Base-by-base conservation (phyloP, 1,140 invertebrate genomes). In the Metopolophium dirhodum region DNA sequence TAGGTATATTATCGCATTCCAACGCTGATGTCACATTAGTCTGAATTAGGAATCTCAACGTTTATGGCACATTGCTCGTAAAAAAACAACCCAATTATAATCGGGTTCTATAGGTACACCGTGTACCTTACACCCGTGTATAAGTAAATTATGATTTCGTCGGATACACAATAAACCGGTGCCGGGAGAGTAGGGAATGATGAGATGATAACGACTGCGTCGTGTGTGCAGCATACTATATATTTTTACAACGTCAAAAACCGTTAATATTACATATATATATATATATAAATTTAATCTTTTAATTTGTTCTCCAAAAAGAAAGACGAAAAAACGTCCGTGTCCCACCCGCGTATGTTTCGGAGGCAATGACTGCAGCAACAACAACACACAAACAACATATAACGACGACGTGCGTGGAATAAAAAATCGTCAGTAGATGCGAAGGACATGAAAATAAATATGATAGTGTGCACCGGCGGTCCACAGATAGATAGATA, bases 271-370 rank as follows among this genome's bases (percentile, higher is more conserved):
- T 23, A 57, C 30, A 77, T 77, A n/a, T n/a, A n/a, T 77, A 35
- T 77, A 68, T 68, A 68, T n/a, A n/a, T n/a, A n/a, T n/a, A n/a
- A n/a, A n/a, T 18, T n/a, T 37, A 91, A 45, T 49, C 41, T 68
- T 91, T 91, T 91, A 89, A 89, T 89, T 89, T 57, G 88, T 51
- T 89, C n/a, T 23, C n/a, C 18, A 51, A 54, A 89, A 86, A n/a
- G 61, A 77, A 77, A 89, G 35, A 89, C 37, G 47, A 54, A 89
- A 37, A 89, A 54, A 54, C n/a, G 57, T 49, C 35, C 26, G 2
- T 26, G 23, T 57, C 37, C 30, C 49, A 23, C 87, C 89, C 26
- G 54, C 37, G 89, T 41, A 85, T 47, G 9, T 41, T 45, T 49
- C 30, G 30, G 51, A 89, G 49, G 22, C 22, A 89, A 89, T n/a